phyloP scores from a whole-genome alignment of 92 coral and sea anemone species.

The Porites evermanni region DNA sequence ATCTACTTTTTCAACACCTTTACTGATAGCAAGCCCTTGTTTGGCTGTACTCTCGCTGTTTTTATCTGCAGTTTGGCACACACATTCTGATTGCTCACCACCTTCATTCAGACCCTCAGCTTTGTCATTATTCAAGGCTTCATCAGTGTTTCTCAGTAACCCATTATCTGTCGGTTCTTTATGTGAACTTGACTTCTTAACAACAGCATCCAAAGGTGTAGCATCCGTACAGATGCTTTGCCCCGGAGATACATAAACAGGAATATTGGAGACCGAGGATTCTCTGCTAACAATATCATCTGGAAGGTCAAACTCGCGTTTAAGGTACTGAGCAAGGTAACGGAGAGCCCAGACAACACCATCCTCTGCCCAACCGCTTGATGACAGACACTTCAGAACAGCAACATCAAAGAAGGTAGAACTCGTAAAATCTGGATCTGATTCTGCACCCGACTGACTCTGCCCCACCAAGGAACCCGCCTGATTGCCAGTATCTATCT shows the following conservation, averaged over 20 bases:
- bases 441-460: slow-evolving; percentile 26
- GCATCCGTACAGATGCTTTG: neutral
- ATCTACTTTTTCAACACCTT: slow-evolving; percentile 1
- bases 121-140: neutral
- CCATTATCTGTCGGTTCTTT: neutral
- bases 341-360: slow-evolving; percentile 94
- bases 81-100: neutral
- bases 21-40: neutral
- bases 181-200: neutral
- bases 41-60: neutral
- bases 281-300: slow-evolving; percentile 25
- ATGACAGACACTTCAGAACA: slow-evolving; percentile 87
- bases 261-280: neutral
- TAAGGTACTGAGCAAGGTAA: slow-evolving; percentile 82
- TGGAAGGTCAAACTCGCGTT: slow-evolving; percentile 74
- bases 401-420: slow-evolving; percentile 96
- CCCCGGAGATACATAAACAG: neutral
- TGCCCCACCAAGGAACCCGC: neutral
- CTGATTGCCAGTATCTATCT: slow-evolving; percentile 61
- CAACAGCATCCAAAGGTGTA: neutral
- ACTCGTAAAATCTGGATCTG: slow-evolving; percentile 59
- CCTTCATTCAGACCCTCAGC: neutral
- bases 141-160: neutral
- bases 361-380: slow-evolving; percentile 93
- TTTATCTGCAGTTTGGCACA: neutral